Evolutionary conservation across 2,888 invertebrate species (phyloP).

Genomic region (Zhuqinia jingwanae): DNA sequence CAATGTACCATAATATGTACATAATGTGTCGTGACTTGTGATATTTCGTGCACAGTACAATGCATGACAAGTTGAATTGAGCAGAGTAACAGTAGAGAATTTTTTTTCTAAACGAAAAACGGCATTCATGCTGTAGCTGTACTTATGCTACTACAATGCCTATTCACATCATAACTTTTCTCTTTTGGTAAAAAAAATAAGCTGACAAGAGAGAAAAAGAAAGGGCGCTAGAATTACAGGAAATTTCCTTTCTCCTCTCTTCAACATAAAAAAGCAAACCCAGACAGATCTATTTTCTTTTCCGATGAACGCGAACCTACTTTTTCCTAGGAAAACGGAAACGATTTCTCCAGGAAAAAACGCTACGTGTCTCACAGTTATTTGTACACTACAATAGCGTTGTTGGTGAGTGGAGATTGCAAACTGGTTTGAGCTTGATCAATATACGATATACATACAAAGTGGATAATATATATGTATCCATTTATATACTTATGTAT

Average conservation of each 20-base stretch:
- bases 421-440: constrained; percentile 38
- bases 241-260: constrained; percentile 36
- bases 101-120: constrained; percentile 18
- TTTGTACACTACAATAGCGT: neutral
- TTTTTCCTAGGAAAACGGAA: constrained; percentile 37
- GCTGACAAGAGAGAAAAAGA: constrained; percentile 18
- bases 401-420: constrained; percentile 22
- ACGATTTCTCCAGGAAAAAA: neutral
- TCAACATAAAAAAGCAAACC: constrained; percentile 14
- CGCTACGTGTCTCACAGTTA: constrained; percentile 4
- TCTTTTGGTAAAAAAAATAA: neutral
- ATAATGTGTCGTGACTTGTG: constrained; percentile 16
- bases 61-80: neutral
- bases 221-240: constrained; percentile 9
- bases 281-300: constrained; percentile 56
- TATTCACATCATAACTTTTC: constrained; percentile 22
- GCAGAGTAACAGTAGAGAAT: constrained; percentile 3
- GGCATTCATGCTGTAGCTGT: neutral
- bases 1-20: neutral
- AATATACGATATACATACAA: constrained; percentile 21
- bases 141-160: neutral
- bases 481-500: no score
- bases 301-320: constrained; percentile 45
- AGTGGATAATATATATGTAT: neutral
- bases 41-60: constrained; percentile 10